Conservation (phyloP, 2,797 vertebrate genomes). For the Sciurus vulgaris region DNA sequence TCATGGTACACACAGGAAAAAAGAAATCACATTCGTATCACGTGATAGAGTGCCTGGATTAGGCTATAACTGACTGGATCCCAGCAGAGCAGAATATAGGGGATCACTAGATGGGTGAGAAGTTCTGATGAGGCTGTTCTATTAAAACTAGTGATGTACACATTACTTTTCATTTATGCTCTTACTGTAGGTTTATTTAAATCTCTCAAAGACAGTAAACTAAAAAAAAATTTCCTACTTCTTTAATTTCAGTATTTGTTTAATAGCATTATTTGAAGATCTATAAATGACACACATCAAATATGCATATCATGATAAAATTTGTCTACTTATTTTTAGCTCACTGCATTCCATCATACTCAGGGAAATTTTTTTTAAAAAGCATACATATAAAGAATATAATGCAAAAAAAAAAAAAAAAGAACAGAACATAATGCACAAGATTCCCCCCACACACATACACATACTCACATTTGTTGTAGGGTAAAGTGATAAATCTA, state of each 20-base stretch:
- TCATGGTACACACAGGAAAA: neutral
- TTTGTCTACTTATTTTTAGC: neutral
- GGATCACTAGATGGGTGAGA: neutral
- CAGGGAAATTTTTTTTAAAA: neutral
- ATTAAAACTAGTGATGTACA: neutral
- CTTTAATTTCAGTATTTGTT: neutral
- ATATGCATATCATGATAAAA: neutral
- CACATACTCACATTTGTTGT: neutral
- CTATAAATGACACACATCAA: neutral
- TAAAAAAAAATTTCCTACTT: neutral
- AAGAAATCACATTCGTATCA: neutral
- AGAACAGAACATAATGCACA: no score
- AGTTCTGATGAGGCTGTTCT: neutral
- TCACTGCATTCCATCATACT: neutral
- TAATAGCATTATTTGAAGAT: neutral
- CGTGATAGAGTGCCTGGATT: neutral
- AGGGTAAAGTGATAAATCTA: conserved; percentile 29
- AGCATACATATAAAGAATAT: neutral
- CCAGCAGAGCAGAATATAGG: neutral
- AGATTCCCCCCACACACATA: neutral
- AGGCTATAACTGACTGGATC: neutral
- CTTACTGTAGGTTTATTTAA: neutral
- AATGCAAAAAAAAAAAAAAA: neutral
- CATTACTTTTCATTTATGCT: neutral
- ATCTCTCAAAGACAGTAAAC: neutral